Percentiles rank a stretch among this genome's conserved stretches.
These are phyloP conservation scores for Pelusios castaneus DNA, from an alignment of 2,113 vertebrate genomes.

Conservation along the genomic window DNA sequence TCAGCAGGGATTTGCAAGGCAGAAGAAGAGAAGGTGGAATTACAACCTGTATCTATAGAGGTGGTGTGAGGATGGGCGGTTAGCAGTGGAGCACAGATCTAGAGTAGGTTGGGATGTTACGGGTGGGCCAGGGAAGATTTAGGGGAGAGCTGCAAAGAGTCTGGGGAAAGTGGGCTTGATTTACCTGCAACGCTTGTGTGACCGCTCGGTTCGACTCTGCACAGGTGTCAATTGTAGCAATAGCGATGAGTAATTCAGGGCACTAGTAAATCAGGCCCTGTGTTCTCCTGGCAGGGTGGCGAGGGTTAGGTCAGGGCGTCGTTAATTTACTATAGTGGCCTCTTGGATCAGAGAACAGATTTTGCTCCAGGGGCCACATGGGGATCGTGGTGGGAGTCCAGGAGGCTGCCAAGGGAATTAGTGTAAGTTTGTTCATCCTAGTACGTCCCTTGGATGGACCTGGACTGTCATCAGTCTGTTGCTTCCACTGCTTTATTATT, in stretches of 20 bases:
- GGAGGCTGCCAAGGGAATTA: slow-evolving; percentile 57
- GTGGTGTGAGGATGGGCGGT: neutral
- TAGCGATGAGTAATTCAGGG: neutral
- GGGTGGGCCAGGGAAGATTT: neutral
- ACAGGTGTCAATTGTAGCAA: neutral
- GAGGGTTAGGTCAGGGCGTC: neutral
- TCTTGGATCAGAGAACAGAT: neutral
- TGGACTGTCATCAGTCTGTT: slow-evolving; percentile 27
- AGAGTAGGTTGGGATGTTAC: neutral
- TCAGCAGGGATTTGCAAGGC: neutral
- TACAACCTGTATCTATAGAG: neutral
- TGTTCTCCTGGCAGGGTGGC: neutral
- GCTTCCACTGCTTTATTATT: slow-evolving; percentile 23
- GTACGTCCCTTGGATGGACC: neutral
- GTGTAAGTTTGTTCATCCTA: slow-evolving; percentile 31
- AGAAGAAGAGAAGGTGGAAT: neutral
- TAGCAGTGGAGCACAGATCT: neutral
- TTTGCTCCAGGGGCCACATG: neutral
- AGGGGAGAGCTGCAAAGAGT: neutral
- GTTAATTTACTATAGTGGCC: neutral
- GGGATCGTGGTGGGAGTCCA: neutral
- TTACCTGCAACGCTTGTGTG: neutral
- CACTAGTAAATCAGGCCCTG: neutral
- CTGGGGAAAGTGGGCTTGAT: neutral
- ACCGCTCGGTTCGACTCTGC: neutral